Evolutionary conservation across 2,113 vertebrate species (phyloP).

Genomic region (Gracilinanus agilis): DNA sequence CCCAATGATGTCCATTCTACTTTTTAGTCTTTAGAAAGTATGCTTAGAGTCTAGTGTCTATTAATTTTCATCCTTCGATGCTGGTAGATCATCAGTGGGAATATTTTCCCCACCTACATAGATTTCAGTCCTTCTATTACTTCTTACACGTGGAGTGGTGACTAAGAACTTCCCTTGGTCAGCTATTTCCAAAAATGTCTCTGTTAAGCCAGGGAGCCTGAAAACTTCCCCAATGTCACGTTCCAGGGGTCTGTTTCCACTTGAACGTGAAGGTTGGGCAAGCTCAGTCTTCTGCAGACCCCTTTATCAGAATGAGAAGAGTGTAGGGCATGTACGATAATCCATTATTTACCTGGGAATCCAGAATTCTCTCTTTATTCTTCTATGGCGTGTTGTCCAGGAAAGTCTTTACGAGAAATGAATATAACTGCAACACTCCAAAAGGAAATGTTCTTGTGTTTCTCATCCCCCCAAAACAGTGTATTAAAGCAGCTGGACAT

Average conservation of each 20-base stretch:
- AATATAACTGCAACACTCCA: background rate
- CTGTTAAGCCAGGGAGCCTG: background rate
- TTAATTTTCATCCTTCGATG: background rate
- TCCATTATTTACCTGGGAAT: background rate
- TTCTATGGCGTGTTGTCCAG: background rate
- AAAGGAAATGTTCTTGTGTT: conserved; percentile 17
- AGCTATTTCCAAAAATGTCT: background rate
- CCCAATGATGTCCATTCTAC: background rate
- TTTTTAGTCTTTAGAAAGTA: background rate
- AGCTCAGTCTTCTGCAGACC: background rate
- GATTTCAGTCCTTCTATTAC: background rate
- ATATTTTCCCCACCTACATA: background rate
- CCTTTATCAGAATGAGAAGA: background rate
- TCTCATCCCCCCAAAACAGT: background rate
- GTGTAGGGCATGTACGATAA: background rate
- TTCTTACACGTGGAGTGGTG: background rate
- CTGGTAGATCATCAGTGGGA: background rate
- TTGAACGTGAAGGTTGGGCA: background rate
- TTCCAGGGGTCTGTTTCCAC: background rate
- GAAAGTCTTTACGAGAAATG: background rate
- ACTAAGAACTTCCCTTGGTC: background rate
- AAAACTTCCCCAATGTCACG: background rate
- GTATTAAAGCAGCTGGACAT: background rate
- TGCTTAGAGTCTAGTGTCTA: background rate
- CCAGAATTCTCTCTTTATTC: background rate